Conservation (phyloP, 1,140 invertebrate species). For the Atta texana region DNA sequence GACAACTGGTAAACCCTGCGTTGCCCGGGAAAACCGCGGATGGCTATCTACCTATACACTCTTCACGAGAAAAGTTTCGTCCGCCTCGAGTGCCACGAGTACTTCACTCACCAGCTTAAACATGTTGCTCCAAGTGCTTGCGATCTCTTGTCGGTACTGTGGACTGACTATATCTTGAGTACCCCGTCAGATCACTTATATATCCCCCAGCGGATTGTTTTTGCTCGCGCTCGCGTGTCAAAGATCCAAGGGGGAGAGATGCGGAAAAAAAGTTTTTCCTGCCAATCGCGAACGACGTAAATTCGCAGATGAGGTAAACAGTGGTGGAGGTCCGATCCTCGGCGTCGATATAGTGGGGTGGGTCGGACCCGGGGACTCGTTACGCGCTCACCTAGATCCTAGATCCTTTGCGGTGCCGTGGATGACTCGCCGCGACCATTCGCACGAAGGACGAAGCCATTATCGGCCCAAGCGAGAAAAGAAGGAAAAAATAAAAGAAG, state of each 20-base stretch:
- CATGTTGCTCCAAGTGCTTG: slow-evolving; percentile 77
- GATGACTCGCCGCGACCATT: slow-evolving; percentile 71
- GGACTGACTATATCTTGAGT: slow-evolving; percentile 78
- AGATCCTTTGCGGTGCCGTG: slow-evolving; percentile 45
- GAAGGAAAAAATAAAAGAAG: slow-evolving; percentile 75
- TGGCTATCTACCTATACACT: not conserved
- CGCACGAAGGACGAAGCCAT: slow-evolving; percentile 79
- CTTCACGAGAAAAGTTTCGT: not conserved
- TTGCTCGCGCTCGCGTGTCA: slow-evolving; percentile 33
- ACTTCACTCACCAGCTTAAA: slow-evolving; percentile 83
- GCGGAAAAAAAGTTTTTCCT: slow-evolving; percentile 73
- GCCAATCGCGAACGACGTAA: slow-evolving; percentile 33
- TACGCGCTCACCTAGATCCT: slow-evolving; percentile 67
- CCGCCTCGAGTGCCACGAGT: slow-evolving; percentile 1
- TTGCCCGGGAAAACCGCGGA: not conserved
- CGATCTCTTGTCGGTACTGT: slow-evolving; percentile 75
- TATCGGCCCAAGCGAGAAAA: slow-evolving; percentile 70
- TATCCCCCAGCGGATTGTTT: slow-evolving; percentile 70
- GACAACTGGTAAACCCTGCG: not conserved
- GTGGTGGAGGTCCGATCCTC: not conserved
- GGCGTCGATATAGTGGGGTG: slow-evolving; percentile 22
- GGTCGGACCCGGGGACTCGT: slow-evolving; percentile 25
- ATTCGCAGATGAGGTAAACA: slow-evolving; percentile 38
- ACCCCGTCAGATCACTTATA: slow-evolving; percentile 77
- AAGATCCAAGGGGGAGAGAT: slow-evolving; percentile 47